These are phyloP conservation scores for Dreissena polymorpha DNA, from an alignment of 1,140 invertebrate species.

Conservation along the genomic window DNA sequence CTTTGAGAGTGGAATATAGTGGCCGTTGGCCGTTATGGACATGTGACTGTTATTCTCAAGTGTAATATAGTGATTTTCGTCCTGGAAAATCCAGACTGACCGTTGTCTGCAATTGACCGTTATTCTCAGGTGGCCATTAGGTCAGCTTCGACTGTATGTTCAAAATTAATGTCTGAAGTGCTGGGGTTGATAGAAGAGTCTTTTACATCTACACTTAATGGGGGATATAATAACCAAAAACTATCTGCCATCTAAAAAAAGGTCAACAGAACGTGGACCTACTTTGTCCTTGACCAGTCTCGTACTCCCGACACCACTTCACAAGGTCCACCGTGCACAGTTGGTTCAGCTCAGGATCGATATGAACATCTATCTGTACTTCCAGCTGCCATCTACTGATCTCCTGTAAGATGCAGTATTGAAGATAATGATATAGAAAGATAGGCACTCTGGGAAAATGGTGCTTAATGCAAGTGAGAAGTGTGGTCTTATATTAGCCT, in stretches of 20 bases:
- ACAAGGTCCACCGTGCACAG: conserved; percentile 84
- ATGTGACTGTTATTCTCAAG: no score
- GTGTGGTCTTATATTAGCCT: no score
- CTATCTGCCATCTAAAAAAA: not conserved
- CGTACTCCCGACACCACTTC: conserved; percentile 91
- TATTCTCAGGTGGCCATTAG: no score
- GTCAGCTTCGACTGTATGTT: not conserved
- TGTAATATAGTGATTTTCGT: no score
- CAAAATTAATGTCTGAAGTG: no score
- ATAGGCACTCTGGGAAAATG: no score
- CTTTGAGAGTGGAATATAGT: no score
- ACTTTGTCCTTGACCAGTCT: conserved; percentile 89
- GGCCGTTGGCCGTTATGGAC: no score
- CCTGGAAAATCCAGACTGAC: no score
- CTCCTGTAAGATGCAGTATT: conserved; percentile 83
- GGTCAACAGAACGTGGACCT: conserved; percentile 57
- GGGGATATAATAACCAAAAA: not conserved
- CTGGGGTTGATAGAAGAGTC: not conserved
- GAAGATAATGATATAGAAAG: no score
- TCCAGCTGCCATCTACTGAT: conserved; percentile 85
- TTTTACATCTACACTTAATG: not conserved
- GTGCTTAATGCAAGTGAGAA: no score
- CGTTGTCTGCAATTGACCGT: no score
- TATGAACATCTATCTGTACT: conserved; percentile 82
- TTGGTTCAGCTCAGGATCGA: conserved; percentile 82